These are phyloP conservation scores for Egretta garzetta DNA, from an alignment of 2,113 vertebrate species.

Conservation along the genomic window DNA sequence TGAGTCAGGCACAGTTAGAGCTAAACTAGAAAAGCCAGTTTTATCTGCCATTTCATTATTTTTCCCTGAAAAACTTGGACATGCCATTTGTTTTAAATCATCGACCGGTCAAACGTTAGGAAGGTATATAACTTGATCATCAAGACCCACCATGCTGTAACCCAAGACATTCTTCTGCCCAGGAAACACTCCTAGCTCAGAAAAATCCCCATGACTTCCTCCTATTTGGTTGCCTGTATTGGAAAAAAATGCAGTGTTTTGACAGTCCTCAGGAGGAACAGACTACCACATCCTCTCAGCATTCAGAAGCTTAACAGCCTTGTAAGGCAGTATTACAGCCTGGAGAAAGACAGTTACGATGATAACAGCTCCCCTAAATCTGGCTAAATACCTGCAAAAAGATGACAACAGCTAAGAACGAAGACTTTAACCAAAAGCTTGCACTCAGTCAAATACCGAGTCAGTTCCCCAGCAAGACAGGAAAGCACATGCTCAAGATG, in stretches of 20 bases:
- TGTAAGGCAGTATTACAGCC: not conserved
- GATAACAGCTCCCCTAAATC: not conserved
- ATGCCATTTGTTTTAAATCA: not conserved
- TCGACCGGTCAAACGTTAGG: not conserved
- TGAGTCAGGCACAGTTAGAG: not conserved
- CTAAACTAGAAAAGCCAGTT: not conserved
- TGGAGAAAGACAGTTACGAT: not conserved
- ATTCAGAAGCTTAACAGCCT: not conserved
- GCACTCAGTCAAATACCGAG: not conserved
- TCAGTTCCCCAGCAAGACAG: not conserved
- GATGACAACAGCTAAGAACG: accelerated
- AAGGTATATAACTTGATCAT: not conserved
- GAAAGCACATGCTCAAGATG: not conserved
- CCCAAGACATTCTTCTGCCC: accelerated
- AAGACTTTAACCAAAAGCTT: not conserved
- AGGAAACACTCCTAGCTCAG: not conserved
- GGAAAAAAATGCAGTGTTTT: not conserved
- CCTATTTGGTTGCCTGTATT: not conserved
- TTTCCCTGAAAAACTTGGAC: not conserved
- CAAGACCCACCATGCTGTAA: not conserved
- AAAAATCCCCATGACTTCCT: not conserved
- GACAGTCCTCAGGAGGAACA: not conserved
- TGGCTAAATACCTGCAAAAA: not conserved
- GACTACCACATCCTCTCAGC: not conserved
- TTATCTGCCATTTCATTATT: not conserved